A percentile compares a stretch with the other conserved stretches of the same genome.
Conservation (phyloP, 2,888 invertebrate species). For the Melipona beecheii region DNA sequence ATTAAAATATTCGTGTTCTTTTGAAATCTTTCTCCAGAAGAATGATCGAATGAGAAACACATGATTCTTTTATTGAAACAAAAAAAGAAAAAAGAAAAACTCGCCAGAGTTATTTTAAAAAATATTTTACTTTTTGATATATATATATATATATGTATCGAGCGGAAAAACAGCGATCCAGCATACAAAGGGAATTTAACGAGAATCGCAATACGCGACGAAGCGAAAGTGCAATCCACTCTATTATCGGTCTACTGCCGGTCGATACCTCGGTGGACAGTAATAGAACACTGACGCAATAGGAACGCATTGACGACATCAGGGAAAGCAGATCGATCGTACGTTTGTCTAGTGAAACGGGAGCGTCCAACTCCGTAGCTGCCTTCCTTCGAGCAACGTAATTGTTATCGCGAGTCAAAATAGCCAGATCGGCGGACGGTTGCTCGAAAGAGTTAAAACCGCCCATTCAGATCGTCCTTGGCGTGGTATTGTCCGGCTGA, state of each 20-base stretch:
- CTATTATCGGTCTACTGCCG: not conserved
- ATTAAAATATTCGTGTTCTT: too few species aligned
- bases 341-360: slow-evolving; percentile 16
- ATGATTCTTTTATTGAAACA: too few species aligned
- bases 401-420: slow-evolving; percentile 26
- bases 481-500: slow-evolving; percentile 14
- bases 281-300: slow-evolving; percentile 58
- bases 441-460: not conserved
- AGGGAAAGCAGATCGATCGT: slow-evolving; percentile 31
- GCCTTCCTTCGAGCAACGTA: not conserved
- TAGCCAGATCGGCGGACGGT: not conserved
- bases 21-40: too few species aligned
- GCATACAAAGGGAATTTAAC: not conserved
- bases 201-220: slow-evolving; percentile 1
- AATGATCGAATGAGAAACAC: too few species aligned
- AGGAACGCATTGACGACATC: slow-evolving; percentile 14
- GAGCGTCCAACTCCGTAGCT: slow-evolving; percentile 6
- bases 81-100: not conserved
- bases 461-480: slow-evolving; percentile 7
- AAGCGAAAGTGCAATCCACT: slow-evolving; percentile 21
- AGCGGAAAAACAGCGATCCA: not conserved
- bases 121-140: too few species aligned
- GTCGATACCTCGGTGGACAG: slow-evolving; percentile 51
- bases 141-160: too few species aligned
- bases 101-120: too few species aligned